phyloP scores from a whole-genome alignment of 1,140 invertebrate species.

The Solen grandis region DNA sequence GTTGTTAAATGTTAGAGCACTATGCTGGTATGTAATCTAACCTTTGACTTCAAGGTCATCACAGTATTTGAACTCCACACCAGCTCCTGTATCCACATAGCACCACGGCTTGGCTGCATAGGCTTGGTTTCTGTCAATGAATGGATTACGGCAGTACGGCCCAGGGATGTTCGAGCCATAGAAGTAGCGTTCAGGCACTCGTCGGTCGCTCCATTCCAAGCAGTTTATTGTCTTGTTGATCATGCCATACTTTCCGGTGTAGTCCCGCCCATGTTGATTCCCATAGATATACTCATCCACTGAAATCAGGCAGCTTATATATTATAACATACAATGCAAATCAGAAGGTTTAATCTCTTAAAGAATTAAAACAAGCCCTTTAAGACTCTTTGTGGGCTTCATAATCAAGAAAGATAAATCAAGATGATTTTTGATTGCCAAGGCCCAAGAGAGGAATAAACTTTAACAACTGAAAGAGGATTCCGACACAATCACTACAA shows the following conservation, averaged over 20 bases:
- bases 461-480: no score
- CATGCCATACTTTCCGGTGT: conserved; percentile 7
- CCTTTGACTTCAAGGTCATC: conserved; percentile 13
- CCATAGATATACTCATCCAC: conserved; percentile 46
- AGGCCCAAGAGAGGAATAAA: no score
- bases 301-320: conserved; percentile 2
- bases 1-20: no score
- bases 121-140: background rate
- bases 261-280: background rate
- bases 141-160: conserved; percentile 37
- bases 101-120: conserved; percentile 29
- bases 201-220: conserved; percentile 28
- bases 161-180: conserved; percentile 22
- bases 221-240: conserved; percentile 6
- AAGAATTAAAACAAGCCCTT: no score
- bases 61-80: conserved; percentile 1
- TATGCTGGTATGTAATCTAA: no score
- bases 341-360: no score
- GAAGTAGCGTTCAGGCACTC: background rate
- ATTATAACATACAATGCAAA: no score
- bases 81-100: background rate
- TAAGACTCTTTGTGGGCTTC: no score
- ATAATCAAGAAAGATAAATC: no score
- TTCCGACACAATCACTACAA: no score
- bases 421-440: no score